Evolutionary conservation across 2,113 vertebrate genomes (phyloP).

Genomic region (Ceuthmochares aereus): DNA sequence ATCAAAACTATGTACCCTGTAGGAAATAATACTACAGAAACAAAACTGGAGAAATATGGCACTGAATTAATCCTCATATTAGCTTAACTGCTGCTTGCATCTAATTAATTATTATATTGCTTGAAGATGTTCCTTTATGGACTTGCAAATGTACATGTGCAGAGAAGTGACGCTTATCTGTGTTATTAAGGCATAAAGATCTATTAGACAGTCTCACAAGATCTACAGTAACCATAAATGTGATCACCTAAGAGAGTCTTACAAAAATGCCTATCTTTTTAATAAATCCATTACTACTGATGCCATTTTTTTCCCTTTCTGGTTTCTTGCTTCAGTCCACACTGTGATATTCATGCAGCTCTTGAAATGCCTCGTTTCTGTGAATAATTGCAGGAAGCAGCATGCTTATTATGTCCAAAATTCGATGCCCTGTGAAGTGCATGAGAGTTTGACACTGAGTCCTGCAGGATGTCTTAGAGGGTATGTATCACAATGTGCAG

Average conservation of each 20-base stretch:
- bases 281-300: background rate
- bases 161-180: background rate
- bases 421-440: background rate
- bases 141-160: background rate
- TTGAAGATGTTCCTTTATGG: background rate
- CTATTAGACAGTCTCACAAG: background rate
- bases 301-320: background rate
- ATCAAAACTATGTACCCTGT: background rate
- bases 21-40: background rate
- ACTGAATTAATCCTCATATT: constrained; percentile 2
- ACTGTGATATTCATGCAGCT: background rate
- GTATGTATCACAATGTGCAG: background rate
- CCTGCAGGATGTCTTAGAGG: background rate
- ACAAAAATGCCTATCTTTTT: background rate
- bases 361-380: background rate
- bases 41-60: background rate
- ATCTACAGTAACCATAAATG: background rate
- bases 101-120: constrained; percentile 3
- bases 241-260: background rate
- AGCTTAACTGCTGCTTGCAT: constrained; percentile 3
- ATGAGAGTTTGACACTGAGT: background rate
- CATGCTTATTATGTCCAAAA: background rate
- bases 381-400: background rate
- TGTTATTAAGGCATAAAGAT: background rate
- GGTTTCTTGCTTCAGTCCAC: background rate